Conservation (phyloP, 2,113 vertebrate species). For the Macrotus californicus region DNA sequence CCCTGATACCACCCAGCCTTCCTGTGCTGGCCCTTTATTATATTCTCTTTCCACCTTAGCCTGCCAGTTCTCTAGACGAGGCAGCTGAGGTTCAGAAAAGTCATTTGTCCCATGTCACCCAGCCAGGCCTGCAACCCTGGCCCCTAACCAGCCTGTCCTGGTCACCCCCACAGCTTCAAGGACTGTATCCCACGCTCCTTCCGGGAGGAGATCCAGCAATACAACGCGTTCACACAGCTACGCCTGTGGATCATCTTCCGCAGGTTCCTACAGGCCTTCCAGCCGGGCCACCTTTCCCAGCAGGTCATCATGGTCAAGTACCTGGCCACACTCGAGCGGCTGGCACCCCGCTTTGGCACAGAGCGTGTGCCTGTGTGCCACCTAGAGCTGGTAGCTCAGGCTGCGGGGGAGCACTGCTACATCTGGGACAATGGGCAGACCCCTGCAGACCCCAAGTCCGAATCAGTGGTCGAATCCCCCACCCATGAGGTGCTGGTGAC, state of each 20-base stretch:
- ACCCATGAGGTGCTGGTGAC: constrained; percentile 86
- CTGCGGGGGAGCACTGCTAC: constrained; percentile 68
- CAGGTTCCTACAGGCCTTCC: constrained; percentile 86
- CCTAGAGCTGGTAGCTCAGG: constrained; percentile 76
- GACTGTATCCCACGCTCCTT: constrained; percentile 91
- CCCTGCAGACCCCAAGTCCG: rapidly evolving
- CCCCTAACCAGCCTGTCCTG: rapidly evolving
- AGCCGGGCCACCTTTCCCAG: constrained; percentile 77
- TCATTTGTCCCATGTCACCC: not conserved
- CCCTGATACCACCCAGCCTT: not conserved
- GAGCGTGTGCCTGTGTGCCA: constrained; percentile 79
- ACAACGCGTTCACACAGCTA: constrained; percentile 84
- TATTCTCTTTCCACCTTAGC: not conserved
- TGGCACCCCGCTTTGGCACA: constrained; percentile 82
- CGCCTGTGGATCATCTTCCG: constrained; percentile 85
- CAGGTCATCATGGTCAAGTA: constrained; percentile 92
- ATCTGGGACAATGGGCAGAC: constrained; percentile 6
- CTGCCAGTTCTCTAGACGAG: not conserved
- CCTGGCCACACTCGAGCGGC: constrained; percentile 87
- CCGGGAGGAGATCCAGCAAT: constrained; percentile 81
- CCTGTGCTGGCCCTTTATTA: not conserved
- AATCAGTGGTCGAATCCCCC: rapidly evolving
- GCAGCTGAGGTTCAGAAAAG: not conserved
- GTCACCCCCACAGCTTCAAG: constrained; percentile 80
- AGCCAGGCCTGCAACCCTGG: rapidly evolving